Evolutionary conservation across 2,888 invertebrate species (phyloP), one percentile per base, ranked within the genome.

Genomic region (Laothoe populi): DNA sequence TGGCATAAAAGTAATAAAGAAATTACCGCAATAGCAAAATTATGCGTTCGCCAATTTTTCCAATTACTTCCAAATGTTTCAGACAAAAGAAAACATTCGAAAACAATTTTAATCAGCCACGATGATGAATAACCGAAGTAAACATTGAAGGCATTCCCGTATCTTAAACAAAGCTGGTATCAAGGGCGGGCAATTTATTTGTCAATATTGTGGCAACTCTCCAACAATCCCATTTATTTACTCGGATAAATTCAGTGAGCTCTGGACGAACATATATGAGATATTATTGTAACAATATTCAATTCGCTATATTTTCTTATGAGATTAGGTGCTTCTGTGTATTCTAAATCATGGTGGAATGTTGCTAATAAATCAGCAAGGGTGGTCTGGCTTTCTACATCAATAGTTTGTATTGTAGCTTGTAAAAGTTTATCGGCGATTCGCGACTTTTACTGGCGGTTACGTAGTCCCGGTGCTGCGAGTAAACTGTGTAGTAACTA

Each of bases 181-280:
- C 53, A 63, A 60, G 63, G 63, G 60, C 60, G 63, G 23, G 44
- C 48, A 46, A 76, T 71, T 73, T 75, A 77, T 80, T 77, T 77
- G 78, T 77, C 76, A 76, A 78, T 73, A 75, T 68, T 71, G 74
- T 83, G 83, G 84, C 81, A 82, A 63, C 65, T 71, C 67, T 81
- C 83, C 83, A 83, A 75, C 70, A 73, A 74, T 74, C 72, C 71
- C 78, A 78, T 78, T 78, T 78, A 64, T 64, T 64, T 61, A 59
- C 61, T 64, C 38, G 53, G 53, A 59, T 59, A 59, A 64, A 57
- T 57, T 48, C 45, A 45, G 38, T 60, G 48, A 44, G 46, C 35
- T 44, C 57, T 35, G 19, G 42, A 60, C 38, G 60, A 60, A 63
- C 57, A 53, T 63, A 60, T 53, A 57, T 45, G 53, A 60, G 42